Base-by-base conservation (phyloP, 2,888 invertebrate genomes). In the Agrilus mali region DNA sequence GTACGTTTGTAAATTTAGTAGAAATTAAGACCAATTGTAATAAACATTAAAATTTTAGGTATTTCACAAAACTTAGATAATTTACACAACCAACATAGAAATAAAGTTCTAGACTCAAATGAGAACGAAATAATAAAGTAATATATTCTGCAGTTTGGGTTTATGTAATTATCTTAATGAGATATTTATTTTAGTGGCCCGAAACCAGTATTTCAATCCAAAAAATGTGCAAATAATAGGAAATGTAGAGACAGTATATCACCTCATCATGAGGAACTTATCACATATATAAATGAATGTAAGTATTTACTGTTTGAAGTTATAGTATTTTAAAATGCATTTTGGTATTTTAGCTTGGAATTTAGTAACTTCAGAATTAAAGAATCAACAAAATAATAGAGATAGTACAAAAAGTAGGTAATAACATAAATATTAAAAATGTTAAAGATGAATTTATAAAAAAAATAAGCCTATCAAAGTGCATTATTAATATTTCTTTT, bases 251-350 rank as follows among this genome's bases (percentile, higher is more conserved):
- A 79, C 61, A 68, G 68, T 40, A 74, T 80, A 50, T 75, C 77
- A 46, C 88, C 87, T 43, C 84, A 88, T 58, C 88, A 90, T 61
- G 86, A 88, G 61, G 88, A 88, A 71, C 80, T 89, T 53, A 84
- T 89, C 59, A 81, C 80, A 71, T 90, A 78, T 68, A 82, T 90
- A 58, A 81, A 83, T 66, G 86, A 87, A 66, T 86, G 88, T 89
- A 73, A 80, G 81, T 76, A 51, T 33, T 8, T 15, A 27, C 22
- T 38, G 33, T 46, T 43, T 35, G 33, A 6, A 33, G 16, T 31
- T 32, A 22, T 14, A 36, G 42, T 36, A 27, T 41, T 37, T 42
- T 41, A 31, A 39, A n/a, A 12, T 42, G 7, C 33, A 38, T 16
- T 37, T 45, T 27, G 1, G 35, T 17, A 10, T 44, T 41, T 14